Evolutionary conservation across 2,888 invertebrate species (phyloP), one percentile per base, ranked within the genome.

Genomic region (Phyto melanocephala): DNA sequence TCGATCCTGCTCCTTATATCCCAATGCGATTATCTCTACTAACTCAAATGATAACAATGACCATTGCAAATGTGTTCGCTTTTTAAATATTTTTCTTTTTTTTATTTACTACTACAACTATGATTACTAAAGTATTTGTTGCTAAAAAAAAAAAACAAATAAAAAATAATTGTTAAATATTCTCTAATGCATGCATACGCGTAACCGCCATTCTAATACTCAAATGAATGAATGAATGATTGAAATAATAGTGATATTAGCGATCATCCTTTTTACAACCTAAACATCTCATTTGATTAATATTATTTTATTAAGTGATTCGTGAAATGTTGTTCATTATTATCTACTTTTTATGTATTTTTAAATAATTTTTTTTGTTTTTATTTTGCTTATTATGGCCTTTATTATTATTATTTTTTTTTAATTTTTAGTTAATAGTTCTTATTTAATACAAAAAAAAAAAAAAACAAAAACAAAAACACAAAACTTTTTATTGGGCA

Each of bases 261-360:
- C 40, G 17, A 58, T 68, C n/a, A 58, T 47, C n/a, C 13, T 50
- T 17, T 47, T 13, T 85, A 80, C 80, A 15, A 15, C 13, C 11
- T 22, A 28, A 54, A n/a, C n/a, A n/a, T n/a, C n/a, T n/a, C n/a
- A n/a, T n/a, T 70, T 75, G 33, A 35, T 81, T 63, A 63, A 70
- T 75, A 17, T 75, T 70, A n/a, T 56, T 17, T 50, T 58, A 17
- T 72, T 72, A 65, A 62, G 74, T 79, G 52, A 60, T 72, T 72
- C 87, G 87, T 88, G 87, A 88, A 88, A 87, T 88, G 88, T 89
- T 89, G 89, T 89, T 89, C 87, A 88, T 89, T 88, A 87, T 89
- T 84, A 74, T 77, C 65, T 84, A 63, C 58, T 50, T 81, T 28
- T 81, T 67, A 77, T 76, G 37, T 79, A 77, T 77, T 76, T 84